Base-by-base conservation (phyloP, 2,797 vertebrate species). In the Gallirallus australis region DNA sequence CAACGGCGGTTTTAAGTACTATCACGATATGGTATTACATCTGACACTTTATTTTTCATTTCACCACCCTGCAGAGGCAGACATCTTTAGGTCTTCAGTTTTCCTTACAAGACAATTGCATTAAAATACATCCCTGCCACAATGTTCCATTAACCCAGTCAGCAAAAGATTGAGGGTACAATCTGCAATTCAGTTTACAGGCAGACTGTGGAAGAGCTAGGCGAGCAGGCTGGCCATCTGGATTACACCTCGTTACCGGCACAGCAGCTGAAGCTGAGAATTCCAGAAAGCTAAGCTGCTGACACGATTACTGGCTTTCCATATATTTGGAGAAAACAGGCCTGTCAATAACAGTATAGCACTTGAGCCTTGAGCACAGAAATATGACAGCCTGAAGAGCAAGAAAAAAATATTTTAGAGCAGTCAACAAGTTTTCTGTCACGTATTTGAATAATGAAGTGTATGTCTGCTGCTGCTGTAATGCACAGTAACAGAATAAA, bases 201-300 rank as follows among this genome's bases (percentile, higher is more conserved):
- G 18, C 83, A 92, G 75, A 15, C 64, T 72, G 64, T 45, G 33
- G 31, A 50, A 60, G 79, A 88, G 79, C 71, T n/a, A 7, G 4
- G 72, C 3, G 28, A 76, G 66, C 59, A 59, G 82, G 48, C 76
- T 69, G 77, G 59, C 94, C 93, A 84, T 82, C 89, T 95, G 89
- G 60, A 61, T 86, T 39, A 39, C 73, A 37, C 65, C 59, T 42
- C 0, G 20, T 50, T 75, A 89, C 45, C 85, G 65, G 66, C 85
- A 42, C 8, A 0, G 91, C 86, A 95, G 87, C 89, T 91, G 76
- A 83, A 84, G 73, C 70, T 72, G 70, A 83, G 79, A 79, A 79
- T 45, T 88, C 42, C 73, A 93, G 80, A 89, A 77, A 90, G 76
- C 76, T 35, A 31, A 61, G 54, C 76, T 86, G 63, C 82, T 77